Percentiles rank a stretch among this genome's conserved stretches.
Evolutionary conservation across 2,888 invertebrate species (phyloP).

Genomic region (Allolobophora icterica): DNA sequence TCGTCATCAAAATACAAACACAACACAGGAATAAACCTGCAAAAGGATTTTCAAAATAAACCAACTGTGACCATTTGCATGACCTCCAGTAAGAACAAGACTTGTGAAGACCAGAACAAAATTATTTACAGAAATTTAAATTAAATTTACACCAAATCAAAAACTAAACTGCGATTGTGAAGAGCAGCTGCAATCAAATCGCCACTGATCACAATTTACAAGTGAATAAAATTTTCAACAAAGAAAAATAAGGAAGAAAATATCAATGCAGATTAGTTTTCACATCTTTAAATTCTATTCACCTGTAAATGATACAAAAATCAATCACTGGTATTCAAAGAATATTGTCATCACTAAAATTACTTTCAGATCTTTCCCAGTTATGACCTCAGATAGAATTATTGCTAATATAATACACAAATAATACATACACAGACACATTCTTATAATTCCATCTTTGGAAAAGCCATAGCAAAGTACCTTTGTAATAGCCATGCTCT

Average conservation of each 20-base stretch:
- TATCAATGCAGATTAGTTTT: neutral
- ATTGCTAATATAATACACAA: neutral
- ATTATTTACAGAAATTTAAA: conserved; percentile 17
- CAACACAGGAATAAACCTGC: neutral
- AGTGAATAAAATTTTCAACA: neutral
- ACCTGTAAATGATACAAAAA: neutral
- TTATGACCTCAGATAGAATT: neutral
- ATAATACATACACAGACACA: neutral
- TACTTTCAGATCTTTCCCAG: neutral
- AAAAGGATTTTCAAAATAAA: neutral
- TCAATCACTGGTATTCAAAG: neutral
- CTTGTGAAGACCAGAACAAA: too few species aligned
- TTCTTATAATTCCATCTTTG: neutral
- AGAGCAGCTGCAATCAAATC: too few species aligned
- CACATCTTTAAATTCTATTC: neutral
- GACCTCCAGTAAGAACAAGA: neutral
- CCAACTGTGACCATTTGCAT: neutral
- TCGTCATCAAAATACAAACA: neutral
- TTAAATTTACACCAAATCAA: neutral
- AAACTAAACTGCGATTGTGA: neutral
- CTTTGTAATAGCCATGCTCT: neutral
- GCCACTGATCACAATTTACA: neutral
- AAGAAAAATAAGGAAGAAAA: neutral
- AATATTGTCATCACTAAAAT: too few species aligned
- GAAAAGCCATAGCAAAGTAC: neutral